These are phyloP conservation scores for Cephus rjabovi DNA, from an alignment of 2,888 invertebrate genomes.

Conservation along the genomic window DNA sequence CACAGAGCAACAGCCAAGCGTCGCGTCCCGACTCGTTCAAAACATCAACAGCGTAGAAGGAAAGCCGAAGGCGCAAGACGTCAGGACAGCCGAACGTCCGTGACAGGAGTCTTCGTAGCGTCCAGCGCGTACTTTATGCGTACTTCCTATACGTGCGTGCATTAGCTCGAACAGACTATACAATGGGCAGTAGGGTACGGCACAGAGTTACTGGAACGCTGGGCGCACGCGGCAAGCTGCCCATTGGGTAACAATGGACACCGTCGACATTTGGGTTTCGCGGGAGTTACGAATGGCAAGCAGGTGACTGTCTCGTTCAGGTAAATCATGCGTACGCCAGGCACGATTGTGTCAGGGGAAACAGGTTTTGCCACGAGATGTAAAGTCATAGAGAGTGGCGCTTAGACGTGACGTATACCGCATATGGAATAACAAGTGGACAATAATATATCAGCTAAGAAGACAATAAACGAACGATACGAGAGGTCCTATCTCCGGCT, in stretches of 20 bases:
- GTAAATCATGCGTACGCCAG: conserved; percentile 41
- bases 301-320: conserved; percentile 46
- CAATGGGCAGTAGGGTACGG: not conserved
- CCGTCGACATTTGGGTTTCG: not conserved
- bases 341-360: conserved; percentile 7
- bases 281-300: not conserved
- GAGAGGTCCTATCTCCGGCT: not conserved
- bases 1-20: not conserved
- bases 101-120: not conserved
- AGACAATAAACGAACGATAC: not conserved
- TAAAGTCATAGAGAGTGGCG: not conserved
- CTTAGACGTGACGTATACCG: not conserved
- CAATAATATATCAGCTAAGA: not conserved
- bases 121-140: not conserved
- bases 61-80: not conserved
- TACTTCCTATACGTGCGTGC: not conserved
- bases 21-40: not conserved
- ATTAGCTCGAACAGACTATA: not conserved
- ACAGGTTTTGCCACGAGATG: conserved; percentile 16
- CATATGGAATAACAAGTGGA: not conserved
- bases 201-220: not conserved
- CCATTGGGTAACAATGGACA: not conserved
- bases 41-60: not conserved
- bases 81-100: not conserved
- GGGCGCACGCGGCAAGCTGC: not conserved